Base-by-base conservation (phyloP, 2,888 invertebrate species). In the Hirtodrosophila duncani region DNA sequence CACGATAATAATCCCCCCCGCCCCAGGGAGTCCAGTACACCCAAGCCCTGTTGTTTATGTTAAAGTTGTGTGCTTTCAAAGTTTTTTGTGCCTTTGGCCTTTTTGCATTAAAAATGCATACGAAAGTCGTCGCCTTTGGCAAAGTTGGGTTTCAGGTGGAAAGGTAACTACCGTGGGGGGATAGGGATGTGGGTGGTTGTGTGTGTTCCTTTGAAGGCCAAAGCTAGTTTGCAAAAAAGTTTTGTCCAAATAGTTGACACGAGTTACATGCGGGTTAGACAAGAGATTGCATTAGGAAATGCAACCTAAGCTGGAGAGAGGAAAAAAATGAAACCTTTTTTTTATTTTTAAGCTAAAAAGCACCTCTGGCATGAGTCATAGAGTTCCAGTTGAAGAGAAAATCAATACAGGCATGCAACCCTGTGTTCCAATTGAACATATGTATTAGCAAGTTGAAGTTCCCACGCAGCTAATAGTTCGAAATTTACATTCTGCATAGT, bases 31-130 rank as follows among this genome's bases (percentile, higher is more conserved):
- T 3, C 10, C 24, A 8, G 24, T 3, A 18, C 30, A 2, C 11
- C 8, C 34, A 26, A 9, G 20, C 5, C 4, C 21, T 20, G 24
- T n/a, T 3, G 11, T 41, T 41, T 37, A 58, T 45, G 57, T 48
- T 57, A 33, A 52, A 42, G 39, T 53, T 65, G 55, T 63, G 57
- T 62, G 44, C 33, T 18, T 41, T 42, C 50, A 64, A 36, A 55
- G 55, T 65, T 51, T 39, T 30, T 3, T 50, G 33, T 41, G 41
- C 38, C 41, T 51, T 49, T 61, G 42, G 34, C 37, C 49, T 57
- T n/a, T n/a, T 57, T 64, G 63, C 74, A 78, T 74, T 70, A 74
- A 74, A 74, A 78, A 78, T 78, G 72, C 74, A 72, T 70, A 42
- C 52, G 48, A 55, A 42, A 48, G 62, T 51, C 53, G 52, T 58